phyloP scores from a whole-genome alignment of 2,797 vertebrate genomes.

The Brachymystax lenok region DNA sequence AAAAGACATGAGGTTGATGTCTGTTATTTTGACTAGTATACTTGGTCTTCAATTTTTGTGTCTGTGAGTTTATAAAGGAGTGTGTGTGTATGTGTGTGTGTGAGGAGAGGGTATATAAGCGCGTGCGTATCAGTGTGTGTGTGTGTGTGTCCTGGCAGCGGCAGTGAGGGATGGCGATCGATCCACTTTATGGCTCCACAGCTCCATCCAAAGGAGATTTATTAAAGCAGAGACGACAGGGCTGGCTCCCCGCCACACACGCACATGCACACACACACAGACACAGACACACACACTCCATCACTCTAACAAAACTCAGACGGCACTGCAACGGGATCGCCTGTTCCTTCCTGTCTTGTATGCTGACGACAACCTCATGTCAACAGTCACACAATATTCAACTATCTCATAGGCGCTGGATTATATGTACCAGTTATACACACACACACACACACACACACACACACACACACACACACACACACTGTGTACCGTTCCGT shows the following conservation, averaged over 20 bases:
- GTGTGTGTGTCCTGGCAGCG: slow-evolving; percentile 25
- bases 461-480: too few species aligned
- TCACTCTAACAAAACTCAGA: slow-evolving; percentile 52
- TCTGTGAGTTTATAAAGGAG: background rate
- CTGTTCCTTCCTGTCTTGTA: slow-evolving; percentile 17
- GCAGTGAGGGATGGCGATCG: slow-evolving; percentile 68
- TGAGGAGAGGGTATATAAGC: slow-evolving; percentile 14
- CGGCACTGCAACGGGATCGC: slow-evolving; percentile 17
- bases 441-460: too few species aligned
- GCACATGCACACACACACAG: too few species aligned
- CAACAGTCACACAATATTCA: slow-evolving; percentile 27
- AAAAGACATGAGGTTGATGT: too few species aligned
- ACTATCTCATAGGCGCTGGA: background rate
- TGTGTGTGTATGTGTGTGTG: background rate
- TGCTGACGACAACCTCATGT: slow-evolving; percentile 13
- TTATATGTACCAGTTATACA: background rate
- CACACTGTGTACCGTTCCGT: too few species aligned
- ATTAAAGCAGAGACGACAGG: slow-evolving; percentile 72
- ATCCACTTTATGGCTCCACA: slow-evolving; percentile 72
- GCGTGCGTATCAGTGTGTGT: slow-evolving; percentile 13
- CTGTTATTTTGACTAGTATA: too few species aligned
- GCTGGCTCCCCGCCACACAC: slow-evolving; percentile 42
- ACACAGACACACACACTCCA: slow-evolving; percentile 5
- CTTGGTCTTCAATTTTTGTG: background rate
- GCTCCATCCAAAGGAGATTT: slow-evolving; percentile 74